phyloP scores from a whole-genome alignment of 1,140 invertebrate genomes.

The Halictus rubicundus region DNA sequence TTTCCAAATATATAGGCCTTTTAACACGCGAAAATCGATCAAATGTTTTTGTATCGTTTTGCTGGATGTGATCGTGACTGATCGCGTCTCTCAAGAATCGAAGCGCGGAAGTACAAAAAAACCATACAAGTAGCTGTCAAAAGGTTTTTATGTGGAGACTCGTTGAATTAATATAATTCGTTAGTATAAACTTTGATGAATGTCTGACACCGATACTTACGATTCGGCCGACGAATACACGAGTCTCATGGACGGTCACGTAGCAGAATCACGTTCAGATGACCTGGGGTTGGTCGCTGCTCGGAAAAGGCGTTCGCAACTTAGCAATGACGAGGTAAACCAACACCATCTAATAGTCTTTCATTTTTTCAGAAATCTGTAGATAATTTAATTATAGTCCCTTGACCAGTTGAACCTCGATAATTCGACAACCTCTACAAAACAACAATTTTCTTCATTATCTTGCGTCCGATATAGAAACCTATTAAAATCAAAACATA shows the following conservation, averaged over 20 bases:
- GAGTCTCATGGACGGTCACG: constrained; percentile 90
- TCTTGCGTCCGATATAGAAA: too few relatives aligned
- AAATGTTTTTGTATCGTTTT: constrained; percentile 5
- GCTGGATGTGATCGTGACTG: not conserved
- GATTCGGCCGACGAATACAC: constrained; percentile 85
- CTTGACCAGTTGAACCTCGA: not conserved
- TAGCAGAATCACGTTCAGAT: constrained; percentile 81
- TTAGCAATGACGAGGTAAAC: constrained; percentile 71
- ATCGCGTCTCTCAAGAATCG: not conserved
- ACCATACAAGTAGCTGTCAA: not conserved
- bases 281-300: constrained; percentile 69
- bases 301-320: constrained; percentile 72
- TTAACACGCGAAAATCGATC: not conserved
- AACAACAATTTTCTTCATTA: too few relatives aligned
- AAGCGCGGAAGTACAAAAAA: constrained; percentile 22
- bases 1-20: too few relatives aligned
- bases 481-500: too few relatives aligned
- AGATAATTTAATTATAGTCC: not conserved
- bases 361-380: not conserved
- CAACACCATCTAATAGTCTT: not conserved
- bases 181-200: constrained; percentile 71
- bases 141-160: constrained; percentile 27
- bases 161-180: not conserved
- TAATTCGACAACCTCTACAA: too few relatives aligned
- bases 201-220: constrained; percentile 79